Evolutionary conservation across 2,113 vertebrate species (phyloP), one percentile per base, ranked within the genome.

Genomic region (Gasterosteus aculeatus): DNA sequence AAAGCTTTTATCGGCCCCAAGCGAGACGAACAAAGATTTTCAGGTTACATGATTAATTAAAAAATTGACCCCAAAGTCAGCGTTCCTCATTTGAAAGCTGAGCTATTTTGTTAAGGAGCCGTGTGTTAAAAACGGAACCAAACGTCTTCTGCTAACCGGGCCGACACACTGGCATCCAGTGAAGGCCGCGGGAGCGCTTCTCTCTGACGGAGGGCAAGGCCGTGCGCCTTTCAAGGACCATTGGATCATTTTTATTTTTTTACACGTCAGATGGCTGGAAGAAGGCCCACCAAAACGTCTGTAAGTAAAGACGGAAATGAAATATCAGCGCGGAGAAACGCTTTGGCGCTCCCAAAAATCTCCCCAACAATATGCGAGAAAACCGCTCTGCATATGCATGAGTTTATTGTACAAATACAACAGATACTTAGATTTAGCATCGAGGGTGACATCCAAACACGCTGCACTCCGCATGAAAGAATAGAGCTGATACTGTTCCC

Each of bases 1-100:
- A 77, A 82, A 47, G 86, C 78, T 89, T 85, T 89, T 67, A 80
- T 69, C 73, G 10, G 42, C 49, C 62, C 1, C 44, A 71, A 60
- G 65, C 68, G 2, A 69, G 14, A 63, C 65, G 69, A 60, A 85
- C 38, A 72, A 78, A 69, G 75, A 74, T 69, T 73, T 77, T 73
- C 56, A 65, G 62, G 39, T 59, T 35, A 35, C 49, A 22, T 44
- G 49, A 84, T 87, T 75, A 59, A 73, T 80, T 84, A 51, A 46
- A 75, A 56, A 57, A 29, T 44, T 57, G 54, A 19, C 15, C 66
- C 11, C 44, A 51, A 47, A 68, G 54, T 73, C 19, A 56, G 31
- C 22, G 62, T 77, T 72, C 75, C 54, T 38, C 7, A 49, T 71
- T 65, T 15, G 74, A 14, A 63, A 66, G 19, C 35, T 41, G 22